A percentile compares a stretch with the other conserved stretches of the same genome.
phyloP scores from a whole-genome alignment of 2,113 vertebrate species.

The Psammodynastes pulverulentus region DNA sequence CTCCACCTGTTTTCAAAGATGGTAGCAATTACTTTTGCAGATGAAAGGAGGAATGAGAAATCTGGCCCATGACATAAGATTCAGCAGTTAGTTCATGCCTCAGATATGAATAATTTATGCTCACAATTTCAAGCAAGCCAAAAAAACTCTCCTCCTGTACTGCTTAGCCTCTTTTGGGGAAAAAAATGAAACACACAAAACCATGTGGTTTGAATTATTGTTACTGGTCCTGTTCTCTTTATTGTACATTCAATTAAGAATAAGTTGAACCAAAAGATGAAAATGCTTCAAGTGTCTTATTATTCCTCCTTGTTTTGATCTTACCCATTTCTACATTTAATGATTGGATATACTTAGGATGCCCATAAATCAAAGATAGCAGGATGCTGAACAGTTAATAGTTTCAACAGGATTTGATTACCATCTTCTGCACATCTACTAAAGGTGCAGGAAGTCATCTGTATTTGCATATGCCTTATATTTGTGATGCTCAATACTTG shows the following conservation, averaged over 20 bases:
- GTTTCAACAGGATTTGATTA: background rate
- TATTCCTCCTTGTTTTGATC: background rate
- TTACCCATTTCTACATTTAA: background rate
- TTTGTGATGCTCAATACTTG: background rate
- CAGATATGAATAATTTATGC: conserved; percentile 48
- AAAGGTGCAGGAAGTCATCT: background rate
- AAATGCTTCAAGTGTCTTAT: background rate
- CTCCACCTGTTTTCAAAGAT: background rate
- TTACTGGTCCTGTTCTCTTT: conserved; percentile 30
- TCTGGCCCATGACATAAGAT: background rate
- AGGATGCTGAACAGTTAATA: background rate
- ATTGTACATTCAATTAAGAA: conserved; percentile 18
- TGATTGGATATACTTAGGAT: background rate
- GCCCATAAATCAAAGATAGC: background rate
- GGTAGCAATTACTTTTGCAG: conserved; percentile 29
- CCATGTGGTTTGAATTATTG: conserved; percentile 52
- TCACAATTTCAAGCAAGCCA: conserved; percentile 18
- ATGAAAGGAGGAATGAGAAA: conserved; percentile 8
- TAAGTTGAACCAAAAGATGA: background rate
- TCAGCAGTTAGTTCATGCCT: conserved; percentile 19
- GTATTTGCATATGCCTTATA: background rate
- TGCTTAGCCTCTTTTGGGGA: background rate
- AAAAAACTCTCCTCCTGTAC: background rate
- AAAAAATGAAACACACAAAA: background rate
- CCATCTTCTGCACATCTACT: background rate